phyloP scores from a whole-genome alignment of 2,113 vertebrate genomes.

The Pao palembangensis region DNA sequence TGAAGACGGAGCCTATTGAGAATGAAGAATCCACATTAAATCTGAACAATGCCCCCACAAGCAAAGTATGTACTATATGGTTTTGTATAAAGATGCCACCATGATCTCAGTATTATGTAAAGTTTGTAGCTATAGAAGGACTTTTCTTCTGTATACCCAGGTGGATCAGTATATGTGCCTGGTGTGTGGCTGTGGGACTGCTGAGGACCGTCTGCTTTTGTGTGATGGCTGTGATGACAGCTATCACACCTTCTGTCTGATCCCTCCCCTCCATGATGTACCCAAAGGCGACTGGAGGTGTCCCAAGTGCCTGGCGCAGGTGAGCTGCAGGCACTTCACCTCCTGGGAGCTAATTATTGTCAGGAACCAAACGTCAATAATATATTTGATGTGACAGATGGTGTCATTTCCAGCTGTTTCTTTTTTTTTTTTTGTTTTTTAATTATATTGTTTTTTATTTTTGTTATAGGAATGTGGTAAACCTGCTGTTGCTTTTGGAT shows the following conservation, averaged over 20 bases:
- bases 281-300: slow-evolving; percentile 98
- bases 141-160: slow-evolving; percentile 62
- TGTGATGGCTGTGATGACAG: slow-evolving; percentile 98
- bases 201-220: slow-evolving; percentile 89
- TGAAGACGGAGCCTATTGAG: slow-evolving; percentile 77
- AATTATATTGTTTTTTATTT: background rate
- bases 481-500: slow-evolving; percentile 94
- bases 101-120: background rate
- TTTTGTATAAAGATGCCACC: background rate
- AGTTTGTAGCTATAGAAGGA: background rate
- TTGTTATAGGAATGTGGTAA: slow-evolving; percentile 90
- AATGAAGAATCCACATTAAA: slow-evolving; percentile 73
- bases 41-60: slow-evolving; percentile 70
- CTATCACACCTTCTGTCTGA: slow-evolving; percentile 95
- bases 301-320: slow-evolving; percentile 95
- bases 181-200: slow-evolving; percentile 86
- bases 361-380: too few species aligned
- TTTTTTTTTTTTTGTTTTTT: background rate
- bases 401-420: background rate
- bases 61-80: slow-evolving; percentile 62
- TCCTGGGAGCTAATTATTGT: background rate
- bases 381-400: too few species aligned
- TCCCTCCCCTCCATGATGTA: slow-evolving; percentile 93
- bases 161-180: slow-evolving; percentile 95
- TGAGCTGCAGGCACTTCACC: slow-evolving; percentile 57